Base-by-base conservation (phyloP, 2,797 vertebrate species). In the Dromococcyx pavoninus region DNA sequence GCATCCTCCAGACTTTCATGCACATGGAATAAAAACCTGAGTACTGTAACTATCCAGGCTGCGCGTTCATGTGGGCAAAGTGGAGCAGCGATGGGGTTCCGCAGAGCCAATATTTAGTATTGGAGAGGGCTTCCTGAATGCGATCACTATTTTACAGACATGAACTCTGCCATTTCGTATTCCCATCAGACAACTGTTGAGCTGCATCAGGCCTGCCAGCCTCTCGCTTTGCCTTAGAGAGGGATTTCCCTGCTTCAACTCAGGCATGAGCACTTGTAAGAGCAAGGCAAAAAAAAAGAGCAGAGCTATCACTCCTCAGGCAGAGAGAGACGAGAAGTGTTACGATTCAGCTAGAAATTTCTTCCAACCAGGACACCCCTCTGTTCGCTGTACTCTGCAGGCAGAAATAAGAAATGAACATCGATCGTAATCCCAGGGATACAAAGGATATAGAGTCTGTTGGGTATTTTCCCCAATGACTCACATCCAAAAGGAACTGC, bases 251-350 rank as follows among this genome's bases (percentile, higher is more conserved):
- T 37, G 51, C 10, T n/a, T 28, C 43, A 88, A 37, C n/a, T 66
- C 61, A 53, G 28, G 8, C 18, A 43, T 19, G 46, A 10, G 3
- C 13, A 44, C 30, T 56, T 62, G 7, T 43, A 51, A 69, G 6
- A 60, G 6, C 9, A 15, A 75, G 37, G 9, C 0, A 18, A 5
- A 48, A 50, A 37, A 37, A 32, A 11, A 13, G 3, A 11, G 2
- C 5, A 17, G 39, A 28, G n/a, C 16, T 66, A 15, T 58, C 13
- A 28, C 14, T 48, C 6, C 4, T 58, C 11, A 9, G 58, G 58
- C 53, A 51, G 22, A 28, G 32, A 75, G 30, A 56, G 17, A 46
- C 18, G n/a, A 86, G 25, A 56, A 48, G 13, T 30, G 5, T 21
- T 54, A 19, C 35, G 14, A 1, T 72, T 13, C 51, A 71, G 5